These are phyloP conservation scores for Aphodius sticticus DNA, from an alignment of 2,888 invertebrate species.

Conservation along the genomic window DNA sequence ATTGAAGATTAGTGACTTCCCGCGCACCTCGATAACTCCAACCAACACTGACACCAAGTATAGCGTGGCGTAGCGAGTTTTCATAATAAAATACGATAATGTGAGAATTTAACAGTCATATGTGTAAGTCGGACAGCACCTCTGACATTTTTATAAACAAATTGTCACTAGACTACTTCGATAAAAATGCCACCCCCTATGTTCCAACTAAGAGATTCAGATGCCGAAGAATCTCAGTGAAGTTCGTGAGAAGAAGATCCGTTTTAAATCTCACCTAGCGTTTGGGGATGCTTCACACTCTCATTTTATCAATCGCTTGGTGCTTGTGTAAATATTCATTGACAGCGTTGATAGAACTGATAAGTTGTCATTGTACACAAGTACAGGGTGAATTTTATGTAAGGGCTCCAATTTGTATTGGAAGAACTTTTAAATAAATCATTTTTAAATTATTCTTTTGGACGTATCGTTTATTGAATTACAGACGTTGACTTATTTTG, in stretches of 20 bases:
- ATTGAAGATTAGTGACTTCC: constrained; percentile 33
- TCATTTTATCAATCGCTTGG: not conserved
- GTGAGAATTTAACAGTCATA: constrained; percentile 35
- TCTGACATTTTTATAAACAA: constrained; percentile 38
- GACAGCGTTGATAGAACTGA: not conserved
- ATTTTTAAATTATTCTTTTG: not conserved
- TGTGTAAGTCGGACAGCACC: constrained; percentile 33
- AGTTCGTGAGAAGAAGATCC: not conserved
- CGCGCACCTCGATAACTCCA: constrained; percentile 26
- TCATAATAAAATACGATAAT: constrained; percentile 29
- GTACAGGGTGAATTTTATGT: not conserved
- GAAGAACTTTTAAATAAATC: not conserved
- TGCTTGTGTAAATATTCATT: not conserved
- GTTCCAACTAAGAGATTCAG: not conserved
- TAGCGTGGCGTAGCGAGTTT: constrained; percentile 27
- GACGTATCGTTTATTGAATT: too few relatives aligned
- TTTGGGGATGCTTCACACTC: not conserved
- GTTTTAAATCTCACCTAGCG: not conserved
- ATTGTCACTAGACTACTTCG: constrained; percentile 35
- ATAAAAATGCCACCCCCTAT: not conserved
- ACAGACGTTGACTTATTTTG: too few relatives aligned
- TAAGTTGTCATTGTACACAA: not conserved
- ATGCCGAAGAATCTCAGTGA: not conserved
- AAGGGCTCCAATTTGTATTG: not conserved
- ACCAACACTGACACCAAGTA: constrained; percentile 27